phyloP scores from a whole-genome alignment of 1,140 invertebrate species.

The Epicauta chinensis region DNA sequence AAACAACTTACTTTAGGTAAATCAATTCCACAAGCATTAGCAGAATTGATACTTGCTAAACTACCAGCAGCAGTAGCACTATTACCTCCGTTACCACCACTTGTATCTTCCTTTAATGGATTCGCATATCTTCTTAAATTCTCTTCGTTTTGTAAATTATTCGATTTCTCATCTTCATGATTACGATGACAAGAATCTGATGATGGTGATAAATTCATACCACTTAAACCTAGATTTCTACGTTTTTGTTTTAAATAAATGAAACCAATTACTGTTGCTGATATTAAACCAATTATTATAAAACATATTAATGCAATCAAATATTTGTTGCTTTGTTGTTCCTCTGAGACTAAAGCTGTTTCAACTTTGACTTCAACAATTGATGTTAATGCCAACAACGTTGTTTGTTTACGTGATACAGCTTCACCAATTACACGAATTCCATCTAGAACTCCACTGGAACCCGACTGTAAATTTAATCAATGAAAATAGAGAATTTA shows the following conservation, averaged over 20 bases:
- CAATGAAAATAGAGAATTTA: slow-evolving; percentile 9
- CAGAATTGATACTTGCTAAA: slow-evolving; percentile 38
- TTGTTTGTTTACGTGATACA: slow-evolving; percentile 58
- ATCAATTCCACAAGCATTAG: slow-evolving; percentile 35
- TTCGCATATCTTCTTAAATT: slow-evolving; percentile 69
- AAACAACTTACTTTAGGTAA: slow-evolving; percentile 48
- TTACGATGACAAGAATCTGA: slow-evolving; percentile 55
- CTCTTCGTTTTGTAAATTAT: slow-evolving; percentile 85
- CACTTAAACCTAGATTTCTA: slow-evolving; percentile 47
- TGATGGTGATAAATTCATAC: slow-evolving; percentile 50
- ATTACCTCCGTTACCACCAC: slow-evolving; percentile 39
- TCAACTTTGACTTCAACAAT: slow-evolving; percentile 76
- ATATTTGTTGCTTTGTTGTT: slow-evolving; percentile 46
- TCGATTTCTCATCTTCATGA: slow-evolving; percentile 78
- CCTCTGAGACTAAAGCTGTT: slow-evolving; percentile 57
- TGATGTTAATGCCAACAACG: slow-evolving; percentile 60
- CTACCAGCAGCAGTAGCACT: slow-evolving; percentile 38
- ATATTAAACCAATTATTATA: slow-evolving; percentile 46
- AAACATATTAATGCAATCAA: slow-evolving; percentile 48
- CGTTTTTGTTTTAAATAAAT: slow-evolving; percentile 50
- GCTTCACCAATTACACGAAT: slow-evolving; percentile 62
- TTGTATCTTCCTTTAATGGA: slow-evolving; percentile 52
- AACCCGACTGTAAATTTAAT: slow-evolving; percentile 49
- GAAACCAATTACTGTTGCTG: slow-evolving; percentile 43
- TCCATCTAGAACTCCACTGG: slow-evolving; percentile 54